These are phyloP conservation scores for Octodon degus DNA, from an alignment of 2,113 vertebrate genomes.

Conservation along the genomic window DNA sequence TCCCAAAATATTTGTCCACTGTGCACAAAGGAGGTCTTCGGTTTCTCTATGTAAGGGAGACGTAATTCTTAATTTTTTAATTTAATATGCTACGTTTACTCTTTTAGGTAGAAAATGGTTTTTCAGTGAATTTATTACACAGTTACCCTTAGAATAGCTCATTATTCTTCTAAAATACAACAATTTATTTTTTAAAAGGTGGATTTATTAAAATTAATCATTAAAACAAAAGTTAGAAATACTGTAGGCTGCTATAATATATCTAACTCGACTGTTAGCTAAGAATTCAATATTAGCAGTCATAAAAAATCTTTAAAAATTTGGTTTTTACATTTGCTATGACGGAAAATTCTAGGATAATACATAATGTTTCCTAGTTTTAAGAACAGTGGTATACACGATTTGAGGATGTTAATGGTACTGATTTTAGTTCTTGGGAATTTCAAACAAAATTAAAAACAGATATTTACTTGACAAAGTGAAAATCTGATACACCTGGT, in stretches of 20 bases:
- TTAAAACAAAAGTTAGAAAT: neutral
- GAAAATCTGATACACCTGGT: neutral
- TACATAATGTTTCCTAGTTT: neutral
- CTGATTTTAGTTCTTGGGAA: neutral
- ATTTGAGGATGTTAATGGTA: neutral
- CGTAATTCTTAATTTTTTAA: neutral
- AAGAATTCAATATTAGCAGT: neutral
- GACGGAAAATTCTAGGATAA: neutral
- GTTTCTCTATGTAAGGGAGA: neutral
- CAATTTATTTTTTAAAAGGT: neutral
- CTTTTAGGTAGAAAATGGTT: neutral
- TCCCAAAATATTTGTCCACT: constrained; percentile 67
- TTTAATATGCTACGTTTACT: neutral
- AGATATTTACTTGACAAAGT: neutral
- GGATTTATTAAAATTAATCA: neutral
- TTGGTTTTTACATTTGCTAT: neutral
- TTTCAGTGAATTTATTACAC: neutral
- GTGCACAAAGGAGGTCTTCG: constrained; percentile 58
- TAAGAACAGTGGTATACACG: neutral
- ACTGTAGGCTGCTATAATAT: neutral
- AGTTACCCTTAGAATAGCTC: neutral
- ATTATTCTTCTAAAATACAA: neutral
- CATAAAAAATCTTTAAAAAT: neutral
- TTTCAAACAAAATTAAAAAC: neutral
- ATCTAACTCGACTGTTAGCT: neutral